Evolutionary conservation across 92 coral and sea anemone genomes (phyloP).

Genomic region (Umimayanthus chanpuru): DNA sequence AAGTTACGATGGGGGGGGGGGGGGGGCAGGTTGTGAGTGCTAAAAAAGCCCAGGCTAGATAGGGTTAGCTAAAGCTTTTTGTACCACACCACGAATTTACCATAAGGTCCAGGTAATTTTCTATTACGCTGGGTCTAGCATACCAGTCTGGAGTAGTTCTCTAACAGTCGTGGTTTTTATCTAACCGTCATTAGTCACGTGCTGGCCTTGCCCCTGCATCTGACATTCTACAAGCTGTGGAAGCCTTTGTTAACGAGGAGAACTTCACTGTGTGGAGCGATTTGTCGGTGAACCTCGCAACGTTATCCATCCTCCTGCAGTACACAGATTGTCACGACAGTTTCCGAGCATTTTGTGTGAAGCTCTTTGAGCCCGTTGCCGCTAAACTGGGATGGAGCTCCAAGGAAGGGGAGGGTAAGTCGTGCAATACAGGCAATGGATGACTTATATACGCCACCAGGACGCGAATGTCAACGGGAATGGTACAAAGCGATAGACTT

Average conservation of each 20-base stretch:
- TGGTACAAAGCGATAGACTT: too few species aligned
- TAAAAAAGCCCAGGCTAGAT: too few species aligned
- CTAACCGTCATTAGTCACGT: constrained; percentile 64
- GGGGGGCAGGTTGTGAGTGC: too few species aligned
- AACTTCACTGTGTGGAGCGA: constrained; percentile 98
- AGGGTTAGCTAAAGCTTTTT: too few species aligned
- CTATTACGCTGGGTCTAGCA: background rate
- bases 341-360: constrained; percentile 69
- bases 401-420: constrained; percentile 81
- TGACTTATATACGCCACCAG: too few species aligned
- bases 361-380: constrained; percentile 84
- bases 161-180: background rate
- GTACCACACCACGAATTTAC: too few species aligned
- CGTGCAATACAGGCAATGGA: background rate
- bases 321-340: constrained; percentile 80
- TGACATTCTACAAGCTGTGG: constrained; percentile 84
- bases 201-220: constrained; percentile 86
- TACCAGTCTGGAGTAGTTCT: background rate
- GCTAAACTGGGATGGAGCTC: constrained; percentile 88
- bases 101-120: too few species aligned
- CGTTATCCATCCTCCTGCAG: constrained; percentile 75
- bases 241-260: constrained; percentile 79
- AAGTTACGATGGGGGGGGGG: too few species aligned
- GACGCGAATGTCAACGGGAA: too few species aligned
- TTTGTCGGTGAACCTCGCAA: constrained; percentile 76